Base-by-base conservation (phyloP, 30 jellyfish, hydroid and myxozoan species). In the Cassiopea xamachana region DNA sequence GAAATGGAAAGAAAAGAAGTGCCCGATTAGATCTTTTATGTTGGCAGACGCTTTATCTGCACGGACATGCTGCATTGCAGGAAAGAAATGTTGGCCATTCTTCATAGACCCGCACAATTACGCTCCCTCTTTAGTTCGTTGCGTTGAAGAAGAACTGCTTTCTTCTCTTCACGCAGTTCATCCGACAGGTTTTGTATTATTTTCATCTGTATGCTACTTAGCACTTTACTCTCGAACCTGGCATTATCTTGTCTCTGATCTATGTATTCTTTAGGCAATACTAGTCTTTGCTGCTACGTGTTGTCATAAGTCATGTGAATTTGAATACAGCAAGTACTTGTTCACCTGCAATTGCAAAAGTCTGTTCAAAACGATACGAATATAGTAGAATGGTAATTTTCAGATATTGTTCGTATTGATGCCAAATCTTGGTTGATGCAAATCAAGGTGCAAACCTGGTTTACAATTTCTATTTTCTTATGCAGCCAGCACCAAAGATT, bases 71-170 rank as follows among this genome's bases (percentile, higher is more conserved):
- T 69, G 88, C 68, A 13, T 77, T 43, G 86, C 84, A 4, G 92
- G 92, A n/a, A 82, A 86, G 61, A 86, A 87, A 75, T 93, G 98
- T 67, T 93, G 98, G 96, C 98, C 98, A 4, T 77, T 93, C 18
- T 58, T 93, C 27, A 74, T 93, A 17, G 98, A 93, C 60, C 96
- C 96, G 2, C 78, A 73, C 12, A 87, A 83, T 69, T 86, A 71
- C 18, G 93, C 90, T 14, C 79, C 75, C 4, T 9, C 58, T 10
- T 6, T 81, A 1, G 92, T 92, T 15, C 77, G 88, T 48, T 7
- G 80, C 73, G 76, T 92, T 47, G 98, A 92, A 74, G 82, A 86
- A 12, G 90, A 95, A 45, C 49, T 91, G 77, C 44, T 61, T 27
- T 10, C 55, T 9, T 15, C 15, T 51, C 18, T 7, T 1, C 51